Conservation (phyloP, 2,888 invertebrate species). For the Tachina grossa region DNA sequence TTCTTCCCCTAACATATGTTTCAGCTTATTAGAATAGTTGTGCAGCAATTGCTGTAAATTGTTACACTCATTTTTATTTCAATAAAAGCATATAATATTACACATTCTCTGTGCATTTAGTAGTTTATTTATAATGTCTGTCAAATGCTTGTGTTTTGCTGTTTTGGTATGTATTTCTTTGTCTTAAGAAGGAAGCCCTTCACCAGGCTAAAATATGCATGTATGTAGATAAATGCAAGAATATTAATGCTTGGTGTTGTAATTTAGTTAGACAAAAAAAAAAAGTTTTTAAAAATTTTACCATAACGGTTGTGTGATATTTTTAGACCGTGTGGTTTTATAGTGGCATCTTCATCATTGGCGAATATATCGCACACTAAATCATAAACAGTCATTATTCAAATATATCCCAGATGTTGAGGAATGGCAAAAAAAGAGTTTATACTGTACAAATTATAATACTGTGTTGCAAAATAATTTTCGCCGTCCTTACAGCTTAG, state of each 20-base stretch:
- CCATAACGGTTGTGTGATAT: constrained; percentile 55
- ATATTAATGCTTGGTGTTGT: constrained; percentile 13
- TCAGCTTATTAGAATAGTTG: constrained; percentile 56
- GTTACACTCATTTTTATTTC: constrained; percentile 9
- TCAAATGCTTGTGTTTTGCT: constrained; percentile 35
- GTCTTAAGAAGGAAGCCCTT: constrained; percentile 70
- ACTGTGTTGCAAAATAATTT: too few relatives aligned
- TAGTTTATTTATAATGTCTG: constrained; percentile 42
- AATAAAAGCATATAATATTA: constrained; percentile 53
- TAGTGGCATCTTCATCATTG: constrained; percentile 49
- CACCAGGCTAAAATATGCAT: constrained; percentile 49
- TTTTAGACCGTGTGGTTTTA: constrained; percentile 62
- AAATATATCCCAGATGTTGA: too few relatives aligned
- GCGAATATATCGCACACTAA: constrained; percentile 10
- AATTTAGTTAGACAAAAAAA: not conserved
- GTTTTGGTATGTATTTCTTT: constrained; percentile 6
- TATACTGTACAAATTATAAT: too few relatives aligned
- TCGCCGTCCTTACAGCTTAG: too few relatives aligned
- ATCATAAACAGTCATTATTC: too few relatives aligned
- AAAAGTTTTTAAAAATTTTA: constrained; percentile 41
- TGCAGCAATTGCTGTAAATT: constrained; percentile 16
- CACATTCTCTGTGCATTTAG: constrained; percentile 31
- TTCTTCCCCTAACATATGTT: constrained; percentile 11
- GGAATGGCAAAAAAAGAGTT: too few relatives aligned
- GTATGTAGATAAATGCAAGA: constrained; percentile 2